Evolutionary conservation across 2,888 invertebrate genomes (phyloP).

Genomic region (Leucophenga montana): DNA sequence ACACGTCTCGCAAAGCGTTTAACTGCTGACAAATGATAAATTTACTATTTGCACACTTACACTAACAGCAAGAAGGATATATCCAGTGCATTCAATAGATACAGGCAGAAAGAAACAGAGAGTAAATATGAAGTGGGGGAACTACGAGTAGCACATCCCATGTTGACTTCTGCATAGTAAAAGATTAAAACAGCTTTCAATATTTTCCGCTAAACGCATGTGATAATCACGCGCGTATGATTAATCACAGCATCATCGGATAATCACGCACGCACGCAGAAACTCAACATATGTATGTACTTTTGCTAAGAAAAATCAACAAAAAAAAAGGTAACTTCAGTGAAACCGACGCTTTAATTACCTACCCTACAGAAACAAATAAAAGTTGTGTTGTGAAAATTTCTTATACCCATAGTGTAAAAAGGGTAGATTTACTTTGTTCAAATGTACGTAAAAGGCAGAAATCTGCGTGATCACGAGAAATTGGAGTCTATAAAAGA

Average conservation of each 20-base stretch:
- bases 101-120: conserved; percentile 7
- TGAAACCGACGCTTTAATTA: too few species aligned
- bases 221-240: conserved; percentile 68
- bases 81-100: neutral
- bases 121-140: neutral
- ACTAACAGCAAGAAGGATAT: conserved; percentile 23
- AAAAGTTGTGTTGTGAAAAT: too few species aligned
- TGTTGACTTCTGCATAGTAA: conserved; percentile 48
- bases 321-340: too few species aligned
- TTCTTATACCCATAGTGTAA: too few species aligned
- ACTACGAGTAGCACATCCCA: neutral
- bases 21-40: conserved; percentile 71
- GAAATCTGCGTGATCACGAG: too few species aligned
- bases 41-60: conserved; percentile 66
- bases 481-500: too few species aligned
- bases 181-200: conserved; percentile 66
- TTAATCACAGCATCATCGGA: conserved; percentile 63
- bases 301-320: too few species aligned
- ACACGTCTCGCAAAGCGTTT: conserved; percentile 60
- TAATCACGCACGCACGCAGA: conserved; percentile 37
- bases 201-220: conserved; percentile 52
- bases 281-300: too few species aligned
- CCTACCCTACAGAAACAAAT: too few species aligned
- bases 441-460: too few species aligned
- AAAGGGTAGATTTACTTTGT: too few species aligned